Base-by-base conservation (phyloP, 2,888 invertebrate species). In the Rhagonycha lutea region DNA sequence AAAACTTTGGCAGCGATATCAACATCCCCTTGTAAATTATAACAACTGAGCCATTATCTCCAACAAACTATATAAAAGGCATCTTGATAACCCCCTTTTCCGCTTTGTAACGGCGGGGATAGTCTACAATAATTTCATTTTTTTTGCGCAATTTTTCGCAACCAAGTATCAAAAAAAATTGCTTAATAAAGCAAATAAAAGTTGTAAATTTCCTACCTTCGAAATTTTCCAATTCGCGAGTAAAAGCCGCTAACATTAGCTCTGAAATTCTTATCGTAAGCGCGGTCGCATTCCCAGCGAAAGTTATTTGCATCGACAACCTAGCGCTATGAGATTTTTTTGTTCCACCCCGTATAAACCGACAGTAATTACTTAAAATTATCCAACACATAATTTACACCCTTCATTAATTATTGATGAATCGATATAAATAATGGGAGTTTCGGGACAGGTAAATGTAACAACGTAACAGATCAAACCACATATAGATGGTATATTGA, bases 1-100 rank as follows among this genome's bases (percentile, higher is more conserved):
- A 72, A 74, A 77, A 77, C 74, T 77, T 77, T 72, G 74, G 74
- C 72, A 72, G 28, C 68, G 74, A 65, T 74, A 74, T 77, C 77
- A 74, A 69, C 74, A 62, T 71, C 65, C 65, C 69, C 74, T 71
- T 76, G 74, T 72, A 67, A 77, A 77, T 74, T 72, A 69, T 63
- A 68, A 70, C 68, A 61, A 70, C 77, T 62, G 24, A 23, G 14
- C 69, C 72, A 73, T 77, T 77, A 77, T 74, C 77, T 74, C 71
- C 61, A 69, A 69, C 29, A 71, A 74, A 77, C 72, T 77, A 74
- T 70, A 63, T 74, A 69, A 74, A 70, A 65, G 65, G 60, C 60
- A 29, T 28, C 73, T 73, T 63, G 69, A 70, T 73, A 47, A 68
- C 47, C 70, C 63, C 26, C 63, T 65, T 65, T 65, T 65, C 63